These are phyloP conservation scores for Eupithecia tripunctaria DNA, from an alignment of 2,888 invertebrate species.

Conservation along the genomic window DNA sequence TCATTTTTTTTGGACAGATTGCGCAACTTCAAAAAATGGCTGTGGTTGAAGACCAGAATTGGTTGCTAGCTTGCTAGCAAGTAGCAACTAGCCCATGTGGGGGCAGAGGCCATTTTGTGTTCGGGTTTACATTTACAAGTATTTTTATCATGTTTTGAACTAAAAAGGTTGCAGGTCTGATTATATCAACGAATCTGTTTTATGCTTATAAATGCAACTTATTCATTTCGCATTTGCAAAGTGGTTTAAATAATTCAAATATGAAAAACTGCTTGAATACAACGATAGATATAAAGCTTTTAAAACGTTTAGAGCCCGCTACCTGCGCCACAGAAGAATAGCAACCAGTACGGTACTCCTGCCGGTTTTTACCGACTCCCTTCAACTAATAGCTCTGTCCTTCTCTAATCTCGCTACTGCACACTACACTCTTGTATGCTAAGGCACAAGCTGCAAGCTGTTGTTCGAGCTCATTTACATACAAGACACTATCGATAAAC, in stretches of 20 bases:
- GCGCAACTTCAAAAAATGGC: too few species aligned
- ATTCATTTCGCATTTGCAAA: background rate
- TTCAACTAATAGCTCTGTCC: slow-evolving; percentile 45
- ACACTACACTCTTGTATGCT: background rate
- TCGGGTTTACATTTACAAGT: too few species aligned
- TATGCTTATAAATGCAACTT: background rate
- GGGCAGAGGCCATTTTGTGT: too few species aligned
- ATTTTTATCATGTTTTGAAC: too few species aligned
- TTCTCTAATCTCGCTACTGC: slow-evolving; percentile 44
- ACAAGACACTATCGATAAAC: background rate
- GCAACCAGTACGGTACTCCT: slow-evolving; percentile 40
- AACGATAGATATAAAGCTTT: background rate
- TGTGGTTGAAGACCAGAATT: too few species aligned
- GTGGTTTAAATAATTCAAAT: background rate
- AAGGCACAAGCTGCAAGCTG: background rate
- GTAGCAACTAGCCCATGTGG: too few species aligned
- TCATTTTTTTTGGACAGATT: too few species aligned
- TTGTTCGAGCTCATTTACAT: background rate
- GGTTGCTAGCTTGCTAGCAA: too few species aligned
- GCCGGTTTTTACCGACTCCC: slow-evolving; percentile 62
- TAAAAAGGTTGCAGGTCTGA: too few species aligned
- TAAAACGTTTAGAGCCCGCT: slow-evolving; percentile 2
- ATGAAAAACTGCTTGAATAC: slow-evolving; percentile 7
- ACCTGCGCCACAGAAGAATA: slow-evolving; percentile 22
- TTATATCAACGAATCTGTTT: too few species aligned